Conservation (phyloP, 1,140 invertebrate genomes). For the Lasioglossum baleicum region DNA sequence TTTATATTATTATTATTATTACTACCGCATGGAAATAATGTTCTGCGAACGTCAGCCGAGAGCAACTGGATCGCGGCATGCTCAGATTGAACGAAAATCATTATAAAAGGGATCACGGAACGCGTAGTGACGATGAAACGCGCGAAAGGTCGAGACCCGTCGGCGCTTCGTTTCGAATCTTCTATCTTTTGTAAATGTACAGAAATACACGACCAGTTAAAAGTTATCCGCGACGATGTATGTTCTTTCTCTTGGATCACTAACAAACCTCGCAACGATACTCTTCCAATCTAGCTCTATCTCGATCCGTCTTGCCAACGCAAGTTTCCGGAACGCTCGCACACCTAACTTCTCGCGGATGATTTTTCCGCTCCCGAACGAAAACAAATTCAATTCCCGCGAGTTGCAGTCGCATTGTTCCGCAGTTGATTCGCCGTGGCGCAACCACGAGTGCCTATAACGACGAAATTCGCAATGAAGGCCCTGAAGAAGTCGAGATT, state of each 20-base stretch:
- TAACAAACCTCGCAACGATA: neutral
- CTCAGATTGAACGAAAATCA: neutral
- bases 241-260: neutral
- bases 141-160: conserved; percentile 59
- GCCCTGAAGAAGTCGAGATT: neutral
- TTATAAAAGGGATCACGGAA: conserved; percentile 60
- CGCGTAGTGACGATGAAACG: conserved; percentile 51
- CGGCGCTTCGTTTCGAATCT: conserved; percentile 48
- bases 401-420: neutral
- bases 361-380: neutral
- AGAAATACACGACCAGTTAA: neutral
- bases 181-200: neutral
- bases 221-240: neutral
- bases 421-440: conserved; percentile 46
- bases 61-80: neutral
- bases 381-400: neutral
- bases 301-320: neutral
- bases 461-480: conserved; percentile 15
- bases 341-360: neutral
- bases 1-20: conserved; percentile 45
- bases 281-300: neutral
- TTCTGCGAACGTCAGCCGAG: conserved; percentile 34
- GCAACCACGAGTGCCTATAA: conserved; percentile 62
- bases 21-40: conserved; percentile 11
- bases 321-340: neutral